phyloP scores from a whole-genome alignment of 1,140 invertebrate species.

The Coptotermes formosanus region DNA sequence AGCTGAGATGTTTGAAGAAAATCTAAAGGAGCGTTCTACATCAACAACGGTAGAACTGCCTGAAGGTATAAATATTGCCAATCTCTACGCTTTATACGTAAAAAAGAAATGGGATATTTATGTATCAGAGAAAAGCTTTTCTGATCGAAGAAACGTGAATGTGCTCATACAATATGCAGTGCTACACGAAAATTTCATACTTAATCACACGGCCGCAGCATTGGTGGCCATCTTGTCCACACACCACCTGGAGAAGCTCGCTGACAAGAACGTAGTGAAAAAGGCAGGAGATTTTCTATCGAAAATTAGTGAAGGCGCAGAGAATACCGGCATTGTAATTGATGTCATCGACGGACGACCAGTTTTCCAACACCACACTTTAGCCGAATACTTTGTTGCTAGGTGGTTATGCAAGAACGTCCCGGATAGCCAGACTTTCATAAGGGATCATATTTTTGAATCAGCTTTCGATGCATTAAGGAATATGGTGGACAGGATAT shows the following conservation, averaged over 20 bases:
- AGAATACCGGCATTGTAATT: conserved; percentile 24
- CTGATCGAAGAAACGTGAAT: background rate
- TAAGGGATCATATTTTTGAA: background rate
- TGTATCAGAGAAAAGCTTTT: conserved; percentile 26
- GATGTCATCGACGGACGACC: background rate
- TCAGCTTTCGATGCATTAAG: background rate
- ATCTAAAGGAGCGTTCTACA: background rate
- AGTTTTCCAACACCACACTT: no score
- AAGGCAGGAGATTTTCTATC: background rate
- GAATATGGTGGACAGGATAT: background rate
- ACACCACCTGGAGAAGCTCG: background rate
- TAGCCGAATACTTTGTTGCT: conserved; percentile 16
- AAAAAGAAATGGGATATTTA: conserved; percentile 30
- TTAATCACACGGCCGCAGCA: background rate
- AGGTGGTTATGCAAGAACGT: conserved; percentile 15
- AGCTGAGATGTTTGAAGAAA: background rate
- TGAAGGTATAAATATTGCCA: background rate
- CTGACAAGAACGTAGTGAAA: background rate
- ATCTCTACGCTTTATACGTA: conserved; percentile 16
- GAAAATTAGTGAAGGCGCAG: background rate
- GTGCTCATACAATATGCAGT: background rate
- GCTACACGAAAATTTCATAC: conserved; percentile 11
- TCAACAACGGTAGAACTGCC: background rate
- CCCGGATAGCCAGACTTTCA: background rate
- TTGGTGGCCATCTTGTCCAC: conserved; percentile 9